Conservation (phyloP, 2,888 invertebrate genomes). For the Epinotia demarniana region DNA sequence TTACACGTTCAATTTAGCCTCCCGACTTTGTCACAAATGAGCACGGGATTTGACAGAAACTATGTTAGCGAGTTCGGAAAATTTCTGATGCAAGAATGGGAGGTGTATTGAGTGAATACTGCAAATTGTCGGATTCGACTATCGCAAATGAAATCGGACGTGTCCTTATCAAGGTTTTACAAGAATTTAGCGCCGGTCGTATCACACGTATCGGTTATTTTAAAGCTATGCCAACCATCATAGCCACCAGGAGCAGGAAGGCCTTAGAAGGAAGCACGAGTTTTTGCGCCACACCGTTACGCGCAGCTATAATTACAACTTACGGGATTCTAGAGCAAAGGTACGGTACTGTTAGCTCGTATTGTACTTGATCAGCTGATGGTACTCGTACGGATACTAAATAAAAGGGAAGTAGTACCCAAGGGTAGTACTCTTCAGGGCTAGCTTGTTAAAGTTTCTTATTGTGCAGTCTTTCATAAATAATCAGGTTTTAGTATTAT, state of each 20-base stretch:
- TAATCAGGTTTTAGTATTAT: neutral
- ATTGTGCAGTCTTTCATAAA: neutral
- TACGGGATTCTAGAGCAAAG: conserved; percentile 40
- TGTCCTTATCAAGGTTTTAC: too few relatives aligned
- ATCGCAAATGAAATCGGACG: too few relatives aligned
- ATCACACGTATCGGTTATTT: neutral
- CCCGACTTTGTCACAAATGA: too few relatives aligned
- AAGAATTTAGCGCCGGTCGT: too few relatives aligned
- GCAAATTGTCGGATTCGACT: too few relatives aligned
- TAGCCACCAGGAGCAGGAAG: conserved; percentile 49
- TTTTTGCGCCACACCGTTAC: conserved; percentile 54
- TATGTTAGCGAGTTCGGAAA: too few relatives aligned
- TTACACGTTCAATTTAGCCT: too few relatives aligned
- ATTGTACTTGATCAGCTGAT: conserved; percentile 24
- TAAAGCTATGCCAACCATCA: conserved; percentile 10
- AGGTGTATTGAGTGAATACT: too few relatives aligned
- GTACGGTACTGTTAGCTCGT: conserved; percentile 21
- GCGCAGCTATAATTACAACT: conserved; percentile 44
- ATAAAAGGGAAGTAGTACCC: neutral
- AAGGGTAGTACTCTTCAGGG: too few relatives aligned
- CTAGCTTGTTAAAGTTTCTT: neutral
- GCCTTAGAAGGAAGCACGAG: conserved; percentile 50
- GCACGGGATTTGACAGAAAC: too few relatives aligned
- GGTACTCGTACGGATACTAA: neutral
- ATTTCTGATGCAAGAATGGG: too few relatives aligned